A percentile compares a stretch with the other conserved stretches of the same genome.
These are phyloP conservation scores for Hiodon tergisus DNA, from an alignment of 2,113 vertebrate species.

Conservation along the genomic window DNA sequence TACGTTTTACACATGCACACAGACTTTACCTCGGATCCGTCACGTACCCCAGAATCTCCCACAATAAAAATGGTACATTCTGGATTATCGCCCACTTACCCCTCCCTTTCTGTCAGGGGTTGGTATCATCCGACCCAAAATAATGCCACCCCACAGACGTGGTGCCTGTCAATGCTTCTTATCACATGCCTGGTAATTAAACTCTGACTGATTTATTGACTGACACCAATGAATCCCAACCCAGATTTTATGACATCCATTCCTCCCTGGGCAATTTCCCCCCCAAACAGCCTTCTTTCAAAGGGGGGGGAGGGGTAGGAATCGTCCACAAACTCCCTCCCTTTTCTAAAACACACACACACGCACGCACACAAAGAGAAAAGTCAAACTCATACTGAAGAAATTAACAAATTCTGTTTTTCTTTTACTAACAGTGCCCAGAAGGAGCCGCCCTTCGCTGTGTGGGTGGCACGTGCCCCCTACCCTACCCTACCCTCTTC, in stretches of 20 bases:
- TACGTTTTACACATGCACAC: constrained; percentile 21
- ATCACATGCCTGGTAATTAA: constrained; percentile 88
- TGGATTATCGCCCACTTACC: neutral
- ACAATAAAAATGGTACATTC: constrained; percentile 42
- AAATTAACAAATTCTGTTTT: constrained; percentile 50
- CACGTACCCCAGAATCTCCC: too few relatives aligned
- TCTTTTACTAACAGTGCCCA: too few relatives aligned
- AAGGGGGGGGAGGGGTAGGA: constrained; percentile 20
- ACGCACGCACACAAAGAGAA: constrained; percentile 48
- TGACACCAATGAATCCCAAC: constrained; percentile 92
- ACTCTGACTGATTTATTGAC: constrained; percentile 94
- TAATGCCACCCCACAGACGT: constrained; percentile 71
- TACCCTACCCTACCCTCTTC: neutral
- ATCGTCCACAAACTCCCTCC: neutral
- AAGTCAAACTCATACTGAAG: neutral
- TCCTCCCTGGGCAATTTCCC: constrained; percentile 76
- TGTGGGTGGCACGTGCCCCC: too few relatives aligned
- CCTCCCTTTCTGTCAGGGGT: constrained; percentile 50
- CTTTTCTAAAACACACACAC: constrained; percentile 27
- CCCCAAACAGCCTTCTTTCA: constrained; percentile 66
- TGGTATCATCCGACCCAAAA: constrained; percentile 64
- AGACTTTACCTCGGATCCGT: too few relatives aligned
- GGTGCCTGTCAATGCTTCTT: constrained; percentile 73
- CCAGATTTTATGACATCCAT: constrained; percentile 85
- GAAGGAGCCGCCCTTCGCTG: too few relatives aligned